Evolutionary conservation across 2,113 vertebrate genomes (phyloP).

Genomic region (Uropsilus gracilis): DNA sequence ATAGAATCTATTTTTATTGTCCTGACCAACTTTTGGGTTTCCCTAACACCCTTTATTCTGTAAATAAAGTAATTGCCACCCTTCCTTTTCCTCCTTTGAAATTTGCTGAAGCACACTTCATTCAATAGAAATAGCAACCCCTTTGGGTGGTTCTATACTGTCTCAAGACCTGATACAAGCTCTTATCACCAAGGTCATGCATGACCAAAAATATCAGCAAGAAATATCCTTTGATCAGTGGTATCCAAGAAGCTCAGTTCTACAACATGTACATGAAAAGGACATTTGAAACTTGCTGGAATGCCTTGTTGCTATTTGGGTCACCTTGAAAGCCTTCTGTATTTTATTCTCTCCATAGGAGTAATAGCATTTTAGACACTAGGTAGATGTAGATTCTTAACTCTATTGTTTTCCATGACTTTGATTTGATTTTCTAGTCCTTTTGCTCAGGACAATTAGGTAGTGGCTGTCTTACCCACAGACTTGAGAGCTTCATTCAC

Average conservation of each 20-base stretch:
- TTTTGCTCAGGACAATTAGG: background rate
- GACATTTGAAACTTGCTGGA: background rate
- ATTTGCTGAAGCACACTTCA: background rate
- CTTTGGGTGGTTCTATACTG: background rate
- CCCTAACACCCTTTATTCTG: background rate
- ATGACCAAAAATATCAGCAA: background rate
- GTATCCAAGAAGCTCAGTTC: background rate
- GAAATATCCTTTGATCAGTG: background rate
- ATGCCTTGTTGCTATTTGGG: background rate
- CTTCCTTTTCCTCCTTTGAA: background rate
- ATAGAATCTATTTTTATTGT: background rate
- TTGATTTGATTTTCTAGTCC: background rate
- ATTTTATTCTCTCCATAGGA: background rate
- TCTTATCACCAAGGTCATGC: background rate
- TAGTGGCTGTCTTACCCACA: background rate
- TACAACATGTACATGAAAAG: background rate
- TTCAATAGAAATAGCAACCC: background rate
- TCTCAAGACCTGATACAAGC: background rate
- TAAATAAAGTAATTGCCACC: background rate
- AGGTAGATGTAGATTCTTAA: constrained; percentile 41
- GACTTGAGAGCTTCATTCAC: background rate
- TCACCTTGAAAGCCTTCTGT: background rate
- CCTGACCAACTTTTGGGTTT: background rate
- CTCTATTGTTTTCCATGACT: background rate
- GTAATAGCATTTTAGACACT: background rate